Evolutionary conservation across 2,113 vertebrate species (phyloP).

Genomic region (Callorhinus ursinus): DNA sequence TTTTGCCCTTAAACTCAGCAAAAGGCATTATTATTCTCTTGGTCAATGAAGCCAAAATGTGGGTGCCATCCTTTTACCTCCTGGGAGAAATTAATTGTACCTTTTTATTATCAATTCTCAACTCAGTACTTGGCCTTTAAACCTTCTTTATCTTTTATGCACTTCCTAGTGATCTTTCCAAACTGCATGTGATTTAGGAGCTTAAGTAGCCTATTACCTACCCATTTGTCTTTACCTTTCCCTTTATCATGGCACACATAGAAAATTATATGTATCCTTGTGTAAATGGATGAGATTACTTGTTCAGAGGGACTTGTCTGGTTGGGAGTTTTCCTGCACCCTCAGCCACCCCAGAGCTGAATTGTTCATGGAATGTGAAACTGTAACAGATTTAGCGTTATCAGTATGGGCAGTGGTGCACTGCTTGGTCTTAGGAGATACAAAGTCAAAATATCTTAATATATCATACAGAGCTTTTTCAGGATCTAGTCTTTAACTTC

Average conservation of each 20-base stretch:
- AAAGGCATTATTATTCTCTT: background rate
- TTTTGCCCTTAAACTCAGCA: background rate
- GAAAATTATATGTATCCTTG: background rate
- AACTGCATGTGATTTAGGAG: background rate
- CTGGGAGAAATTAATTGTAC: background rate
- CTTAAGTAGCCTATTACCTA: background rate
- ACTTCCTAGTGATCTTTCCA: slow-evolving; percentile 1
- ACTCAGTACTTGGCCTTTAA: slow-evolving; percentile 20
- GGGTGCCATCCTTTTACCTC: background rate
- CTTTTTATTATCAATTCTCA: background rate
- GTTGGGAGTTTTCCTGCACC: background rate
- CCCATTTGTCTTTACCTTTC: background rate
- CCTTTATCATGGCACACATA: background rate
- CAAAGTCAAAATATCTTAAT: background rate
- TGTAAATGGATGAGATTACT: background rate
- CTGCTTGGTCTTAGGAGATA: background rate
- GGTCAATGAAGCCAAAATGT: slow-evolving; percentile 7
- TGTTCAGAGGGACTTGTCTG: background rate
- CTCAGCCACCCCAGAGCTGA: background rate
- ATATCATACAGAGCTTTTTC: background rate
- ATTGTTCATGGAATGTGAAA: background rate
- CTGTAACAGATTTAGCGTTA: background rate
- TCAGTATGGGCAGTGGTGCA: background rate
- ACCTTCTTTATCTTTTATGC: background rate
- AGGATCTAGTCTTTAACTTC: background rate